Conservation (phyloP, 2,113 vertebrate genomes). For the Hippolais icterina region DNA sequence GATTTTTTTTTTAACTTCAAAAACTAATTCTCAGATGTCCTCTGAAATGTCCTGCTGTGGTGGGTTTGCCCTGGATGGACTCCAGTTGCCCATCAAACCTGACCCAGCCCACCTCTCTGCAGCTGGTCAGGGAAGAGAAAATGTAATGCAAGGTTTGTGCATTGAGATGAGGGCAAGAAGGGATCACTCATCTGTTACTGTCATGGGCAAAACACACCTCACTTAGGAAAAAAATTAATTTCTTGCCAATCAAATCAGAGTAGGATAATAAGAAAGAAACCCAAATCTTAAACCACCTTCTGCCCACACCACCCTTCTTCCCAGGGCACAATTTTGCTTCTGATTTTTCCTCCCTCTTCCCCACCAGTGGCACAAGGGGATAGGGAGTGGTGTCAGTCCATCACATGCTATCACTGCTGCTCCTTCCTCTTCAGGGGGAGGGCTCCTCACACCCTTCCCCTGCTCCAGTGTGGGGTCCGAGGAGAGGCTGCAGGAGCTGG, state of each 20-base stretch:
- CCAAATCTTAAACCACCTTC: not conserved
- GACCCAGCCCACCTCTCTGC: not conserved
- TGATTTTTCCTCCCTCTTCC: not conserved
- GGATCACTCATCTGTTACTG: not conserved
- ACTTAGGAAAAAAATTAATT: not conserved
- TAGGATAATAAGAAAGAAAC: not conserved
- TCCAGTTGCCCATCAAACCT: not conserved
- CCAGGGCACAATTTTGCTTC: not conserved
- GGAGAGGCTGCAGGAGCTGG: not conserved
- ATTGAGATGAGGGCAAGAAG: rapidly evolving
- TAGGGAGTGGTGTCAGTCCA: not conserved
- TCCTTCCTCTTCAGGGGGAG: not conserved
- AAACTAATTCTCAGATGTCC: not conserved
- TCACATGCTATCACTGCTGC: no score
- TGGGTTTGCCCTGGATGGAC: not conserved
- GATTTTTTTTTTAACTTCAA: not conserved
- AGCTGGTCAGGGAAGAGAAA: not conserved
- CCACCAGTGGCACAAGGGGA: no score
- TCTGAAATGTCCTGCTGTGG: not conserved
- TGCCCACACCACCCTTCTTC: not conserved
- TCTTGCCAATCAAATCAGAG: not conserved
- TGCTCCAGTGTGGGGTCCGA: not conserved
- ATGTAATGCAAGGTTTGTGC: not conserved
- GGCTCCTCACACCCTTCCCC: not conserved
- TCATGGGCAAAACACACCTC: not conserved